Conservation (phyloP, 2,888 invertebrate genomes). For the Eugnorisma glareosa region DNA sequence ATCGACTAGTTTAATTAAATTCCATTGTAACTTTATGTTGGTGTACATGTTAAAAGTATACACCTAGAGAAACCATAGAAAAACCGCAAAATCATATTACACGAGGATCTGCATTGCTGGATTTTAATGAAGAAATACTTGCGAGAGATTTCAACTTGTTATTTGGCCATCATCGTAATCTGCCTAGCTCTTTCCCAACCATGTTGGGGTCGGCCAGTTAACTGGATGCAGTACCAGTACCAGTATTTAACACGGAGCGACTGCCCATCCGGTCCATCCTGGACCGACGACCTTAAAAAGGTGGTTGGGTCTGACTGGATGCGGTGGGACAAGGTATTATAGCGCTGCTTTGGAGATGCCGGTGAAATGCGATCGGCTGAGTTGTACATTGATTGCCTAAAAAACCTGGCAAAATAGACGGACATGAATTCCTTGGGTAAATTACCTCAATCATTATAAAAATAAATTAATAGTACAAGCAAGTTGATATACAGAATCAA, state of each 20-base stretch:
- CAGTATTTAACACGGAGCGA: too few species aligned
- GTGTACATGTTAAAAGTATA: not conserved
- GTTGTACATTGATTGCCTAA: not conserved
- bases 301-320: not conserved
- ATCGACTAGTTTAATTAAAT: constrained; percentile 11
- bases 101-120: not conserved
- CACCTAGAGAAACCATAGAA: not conserved
- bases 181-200: too few species aligned
- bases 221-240: too few species aligned
- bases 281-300: not conserved
- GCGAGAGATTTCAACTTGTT: not conserved
- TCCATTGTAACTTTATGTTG: not conserved
- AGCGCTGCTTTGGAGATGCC: not conserved
- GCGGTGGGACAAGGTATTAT: not conserved
- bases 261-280: not conserved
- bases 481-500: not conserved
- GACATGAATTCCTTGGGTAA: not conserved
- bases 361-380: not conserved
- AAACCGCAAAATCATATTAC: not conserved
- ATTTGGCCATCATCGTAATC: not conserved
- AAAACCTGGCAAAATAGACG: not conserved
- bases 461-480: not conserved
- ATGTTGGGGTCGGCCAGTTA: too few species aligned
- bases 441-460: not conserved
- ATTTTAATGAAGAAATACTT: not conserved